Conservation (phyloP, 2,113 vertebrate species). For the Upupa epops region DNA sequence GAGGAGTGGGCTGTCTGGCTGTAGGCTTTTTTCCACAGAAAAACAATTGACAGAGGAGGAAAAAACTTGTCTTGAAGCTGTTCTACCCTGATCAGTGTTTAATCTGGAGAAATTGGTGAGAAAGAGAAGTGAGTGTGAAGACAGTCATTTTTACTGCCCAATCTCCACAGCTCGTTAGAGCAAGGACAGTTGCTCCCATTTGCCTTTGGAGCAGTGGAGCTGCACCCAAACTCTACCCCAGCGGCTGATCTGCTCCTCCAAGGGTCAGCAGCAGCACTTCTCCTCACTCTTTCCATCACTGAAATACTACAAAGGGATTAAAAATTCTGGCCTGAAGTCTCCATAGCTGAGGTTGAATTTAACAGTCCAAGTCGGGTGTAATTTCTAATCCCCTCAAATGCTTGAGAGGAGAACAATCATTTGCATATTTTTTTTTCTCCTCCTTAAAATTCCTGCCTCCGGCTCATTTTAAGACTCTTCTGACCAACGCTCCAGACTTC, state of each 20-base stretch:
- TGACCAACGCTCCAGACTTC: background rate
- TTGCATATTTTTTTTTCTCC: background rate
- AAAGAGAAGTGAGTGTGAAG: background rate
- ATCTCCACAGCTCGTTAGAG: background rate
- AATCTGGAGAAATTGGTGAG: background rate
- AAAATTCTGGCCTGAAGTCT: background rate
- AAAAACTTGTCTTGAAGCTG: background rate
- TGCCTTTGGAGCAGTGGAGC: background rate
- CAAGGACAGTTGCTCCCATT: background rate
- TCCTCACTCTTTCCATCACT: accelerated
- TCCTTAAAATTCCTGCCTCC: background rate
- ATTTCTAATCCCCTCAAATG: background rate
- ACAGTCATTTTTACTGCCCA: background rate
- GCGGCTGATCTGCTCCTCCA: background rate
- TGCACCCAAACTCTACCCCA: background rate
- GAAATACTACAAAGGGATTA: background rate
- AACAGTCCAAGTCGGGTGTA: background rate
- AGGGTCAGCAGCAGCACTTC: background rate
- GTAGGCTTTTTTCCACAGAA: background rate
- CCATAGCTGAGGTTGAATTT: background rate
- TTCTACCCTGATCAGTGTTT: background rate
- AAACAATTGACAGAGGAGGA: background rate
- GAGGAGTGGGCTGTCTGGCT: background rate
- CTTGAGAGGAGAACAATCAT: background rate
- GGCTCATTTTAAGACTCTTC: background rate